phyloP scores from a whole-genome alignment of 2,113 vertebrate species.

The Mormyrus lacerda region DNA sequence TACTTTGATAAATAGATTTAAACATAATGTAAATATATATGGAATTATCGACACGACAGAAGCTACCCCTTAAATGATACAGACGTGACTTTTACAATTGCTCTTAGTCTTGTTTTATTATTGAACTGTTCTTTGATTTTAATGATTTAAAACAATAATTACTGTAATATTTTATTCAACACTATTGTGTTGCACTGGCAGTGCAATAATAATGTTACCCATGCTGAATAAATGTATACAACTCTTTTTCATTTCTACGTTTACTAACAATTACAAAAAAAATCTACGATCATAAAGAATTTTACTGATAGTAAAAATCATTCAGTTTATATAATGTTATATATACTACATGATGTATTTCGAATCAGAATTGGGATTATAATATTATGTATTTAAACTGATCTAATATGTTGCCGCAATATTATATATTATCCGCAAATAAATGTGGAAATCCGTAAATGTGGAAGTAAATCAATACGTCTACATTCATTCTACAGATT shows the following conservation, averaged over 20 bases:
- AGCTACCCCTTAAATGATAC: not conserved
- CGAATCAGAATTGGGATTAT: not conserved
- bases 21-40: not conserved
- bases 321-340: not conserved
- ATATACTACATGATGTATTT: not conserved
- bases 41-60: not conserved
- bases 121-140: not conserved
- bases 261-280: not conserved
- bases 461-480: not conserved
- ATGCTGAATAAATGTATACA: not conserved
- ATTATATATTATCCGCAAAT: not conserved
- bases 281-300: not conserved
- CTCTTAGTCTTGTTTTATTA: not conserved
- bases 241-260: not conserved
- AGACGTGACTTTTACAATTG: not conserved
- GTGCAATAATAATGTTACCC: not conserved
- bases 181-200: not conserved
- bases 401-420: not conserved
- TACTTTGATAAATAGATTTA: not conserved
- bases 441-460: not conserved
- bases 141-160: not conserved
- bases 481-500: not conserved
- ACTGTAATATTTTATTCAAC: not conserved
- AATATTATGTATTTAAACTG: not conserved
- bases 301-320: not conserved